Evolutionary conservation across 2,113 vertebrate genomes (phyloP), one percentile per base, ranked within the genome.

Genomic region (Pseudorectes ferrugineus): DNA sequence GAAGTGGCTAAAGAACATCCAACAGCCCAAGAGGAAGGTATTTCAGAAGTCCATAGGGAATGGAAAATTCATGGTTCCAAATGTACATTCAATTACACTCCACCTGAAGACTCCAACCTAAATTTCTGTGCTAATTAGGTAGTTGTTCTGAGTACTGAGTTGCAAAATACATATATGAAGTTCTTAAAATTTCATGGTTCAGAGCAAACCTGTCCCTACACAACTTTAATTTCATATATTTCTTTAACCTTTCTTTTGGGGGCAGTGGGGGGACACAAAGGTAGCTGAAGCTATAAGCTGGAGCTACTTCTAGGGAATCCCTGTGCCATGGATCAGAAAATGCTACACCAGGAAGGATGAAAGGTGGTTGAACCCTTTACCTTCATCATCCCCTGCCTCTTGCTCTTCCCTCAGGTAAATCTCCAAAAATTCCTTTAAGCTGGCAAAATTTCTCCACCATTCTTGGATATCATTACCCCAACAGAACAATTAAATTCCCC

Each of bases 401-500:
- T 0, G 1, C 14, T 66, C 31, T 88, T 62, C 42, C 58, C 65
- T 55, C 11, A 8, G 51, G 36, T 59, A 46, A 70, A 71, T 29
- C 55, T 85, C 59, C 9, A 51, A 85, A 87, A 43, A 54, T 8
- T 14, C 83, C 49, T 58, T 45, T 12, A 51, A 49, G 25, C 10
- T 82, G 61, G 49, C 14, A 79, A 85, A 79, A 67, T 62, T 74
- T 57, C 55, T 84, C 68, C 54, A 54, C 18, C 19, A 20, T 63
- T 36, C 59, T 70, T 62, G 10, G 38, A 17, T 45, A 87, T 48
- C 36, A 24, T 62, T 63, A 82, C 58, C 51, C 20, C 55, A 89
- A 80, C 18, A 88, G 48, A 55, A 78, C 54, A 85, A 88, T 77
- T 88, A 93, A 89, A 85, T 66, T 42, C 35, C 24, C 52, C n/a